Conservation (phyloP, 2,113 vertebrate species). For the Hippocampus barbouri region DNA sequence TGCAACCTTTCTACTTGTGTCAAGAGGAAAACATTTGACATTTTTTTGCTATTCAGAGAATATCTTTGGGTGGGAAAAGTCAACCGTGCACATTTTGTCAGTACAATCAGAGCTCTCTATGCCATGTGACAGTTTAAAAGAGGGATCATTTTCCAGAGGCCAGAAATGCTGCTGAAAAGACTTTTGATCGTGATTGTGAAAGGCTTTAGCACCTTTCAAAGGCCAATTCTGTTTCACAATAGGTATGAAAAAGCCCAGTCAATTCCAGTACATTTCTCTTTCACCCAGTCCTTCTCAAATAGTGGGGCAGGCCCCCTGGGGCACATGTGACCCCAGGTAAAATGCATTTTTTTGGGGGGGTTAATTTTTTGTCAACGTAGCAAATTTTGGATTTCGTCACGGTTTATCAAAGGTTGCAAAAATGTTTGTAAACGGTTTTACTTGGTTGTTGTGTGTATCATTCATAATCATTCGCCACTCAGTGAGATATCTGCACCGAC, state of each 20-base stretch:
- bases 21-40: background rate
- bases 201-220: conserved; percentile 51
- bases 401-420: no score
- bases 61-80: background rate
- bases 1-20: background rate
- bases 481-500: no score
- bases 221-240: conserved; percentile 37
- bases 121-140: conserved; percentile 9
- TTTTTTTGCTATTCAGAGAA: background rate
- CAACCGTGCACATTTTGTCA: background rate
- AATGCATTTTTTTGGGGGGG: no score
- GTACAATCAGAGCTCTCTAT: conserved; percentile 6
- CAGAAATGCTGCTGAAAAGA: conserved; percentile 29
- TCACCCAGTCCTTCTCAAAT: background rate
- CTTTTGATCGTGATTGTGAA: conserved; percentile 36
- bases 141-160: conserved; percentile 28
- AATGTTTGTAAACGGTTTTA: no score
- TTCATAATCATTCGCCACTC: no score
- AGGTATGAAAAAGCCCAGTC: conserved; percentile 49
- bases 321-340: no score
- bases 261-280: conserved; percentile 33
- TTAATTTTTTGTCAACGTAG: no score
- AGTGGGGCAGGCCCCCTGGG: no score
- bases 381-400: no score
- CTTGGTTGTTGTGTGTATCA: no score